These are phyloP conservation scores for Calcarius ornatus DNA, from an alignment of 2,113 vertebrate species.

Conservation along the genomic window DNA sequence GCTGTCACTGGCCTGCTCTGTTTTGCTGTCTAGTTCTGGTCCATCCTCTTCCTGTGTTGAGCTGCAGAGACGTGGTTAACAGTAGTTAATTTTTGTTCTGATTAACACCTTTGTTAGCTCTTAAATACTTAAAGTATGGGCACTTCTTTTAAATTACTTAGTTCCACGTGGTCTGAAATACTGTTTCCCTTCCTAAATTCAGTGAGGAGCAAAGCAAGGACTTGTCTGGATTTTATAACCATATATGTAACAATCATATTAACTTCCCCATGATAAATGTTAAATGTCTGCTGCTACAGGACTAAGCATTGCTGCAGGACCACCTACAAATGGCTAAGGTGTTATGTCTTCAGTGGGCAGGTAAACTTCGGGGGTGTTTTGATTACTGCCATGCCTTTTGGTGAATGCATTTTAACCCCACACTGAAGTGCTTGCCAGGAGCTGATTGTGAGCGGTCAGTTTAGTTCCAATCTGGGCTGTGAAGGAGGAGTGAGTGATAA, in stretches of 20 bases:
- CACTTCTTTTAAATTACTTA: neutral
- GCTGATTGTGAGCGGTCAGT: neutral
- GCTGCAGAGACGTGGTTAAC: rapidly evolving
- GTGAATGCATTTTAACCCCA: neutral
- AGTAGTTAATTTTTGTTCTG: neutral
- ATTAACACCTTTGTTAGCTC: neutral
- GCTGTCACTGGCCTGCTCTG: neutral
- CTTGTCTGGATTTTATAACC: neutral
- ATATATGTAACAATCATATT: neutral
- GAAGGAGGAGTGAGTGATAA: neutral
- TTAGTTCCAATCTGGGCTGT: neutral
- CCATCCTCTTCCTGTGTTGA: neutral
- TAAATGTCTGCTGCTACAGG: neutral
- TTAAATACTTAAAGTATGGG: neutral
- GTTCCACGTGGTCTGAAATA: neutral
- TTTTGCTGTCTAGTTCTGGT: neutral
- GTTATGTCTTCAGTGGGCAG: rapidly evolving
- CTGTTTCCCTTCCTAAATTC: neutral
- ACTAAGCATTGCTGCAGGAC: neutral
- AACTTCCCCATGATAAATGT: rapidly evolving
- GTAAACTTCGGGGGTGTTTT: neutral
- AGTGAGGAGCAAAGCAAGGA: neutral
- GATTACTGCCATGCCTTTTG: rapidly evolving
- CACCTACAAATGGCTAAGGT: neutral
- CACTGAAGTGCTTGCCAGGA: neutral